Conservation (phyloP, 2,797 vertebrate genomes). For the Macropodus opercularis region DNA sequence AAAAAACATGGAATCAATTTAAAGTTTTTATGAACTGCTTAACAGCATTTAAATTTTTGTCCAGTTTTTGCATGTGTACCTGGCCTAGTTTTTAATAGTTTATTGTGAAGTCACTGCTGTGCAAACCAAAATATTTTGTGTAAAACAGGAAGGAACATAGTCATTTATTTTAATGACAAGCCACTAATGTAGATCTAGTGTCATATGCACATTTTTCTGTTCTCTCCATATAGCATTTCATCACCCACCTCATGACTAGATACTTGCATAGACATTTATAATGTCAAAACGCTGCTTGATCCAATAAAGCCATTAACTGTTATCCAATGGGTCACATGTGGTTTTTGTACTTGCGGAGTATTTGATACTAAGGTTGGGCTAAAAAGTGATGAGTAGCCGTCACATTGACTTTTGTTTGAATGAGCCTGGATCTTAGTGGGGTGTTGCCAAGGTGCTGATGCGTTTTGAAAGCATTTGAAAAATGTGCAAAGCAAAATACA, state of each 20-base stretch:
- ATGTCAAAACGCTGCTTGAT: constrained; percentile 77
- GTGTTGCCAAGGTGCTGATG: constrained; percentile 71
- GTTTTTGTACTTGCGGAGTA: constrained; percentile 69
- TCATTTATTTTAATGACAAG: constrained; percentile 30
- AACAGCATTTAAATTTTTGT: constrained; percentile 26
- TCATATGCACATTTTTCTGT: constrained; percentile 56
- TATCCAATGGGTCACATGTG: constrained; percentile 78
- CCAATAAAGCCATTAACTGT: constrained; percentile 81
- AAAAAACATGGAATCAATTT: constrained; percentile 2
- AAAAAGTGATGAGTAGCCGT: constrained; percentile 56
- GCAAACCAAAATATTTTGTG: constrained; percentile 19
- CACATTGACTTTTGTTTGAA: constrained; percentile 64
- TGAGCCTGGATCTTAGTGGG: constrained; percentile 64
- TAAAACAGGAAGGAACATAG: constrained; percentile 16
- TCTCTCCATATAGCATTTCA: constrained; percentile 71
- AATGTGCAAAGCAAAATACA: constrained; percentile 33
- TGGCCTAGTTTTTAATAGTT: constrained; percentile 26
- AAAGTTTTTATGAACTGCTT: constrained; percentile 6
- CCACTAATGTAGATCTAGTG: constrained; percentile 50
- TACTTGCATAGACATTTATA: constrained; percentile 65
- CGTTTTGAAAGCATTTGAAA: constrained; percentile 29
- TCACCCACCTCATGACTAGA: constrained; percentile 66
- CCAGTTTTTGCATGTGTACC: constrained; percentile 39
- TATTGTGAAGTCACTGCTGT: constrained; percentile 17
- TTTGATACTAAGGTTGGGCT: constrained; percentile 30